Base-by-base conservation (phyloP, 2,113 vertebrate genomes). In the Xenus cinereus region DNA sequence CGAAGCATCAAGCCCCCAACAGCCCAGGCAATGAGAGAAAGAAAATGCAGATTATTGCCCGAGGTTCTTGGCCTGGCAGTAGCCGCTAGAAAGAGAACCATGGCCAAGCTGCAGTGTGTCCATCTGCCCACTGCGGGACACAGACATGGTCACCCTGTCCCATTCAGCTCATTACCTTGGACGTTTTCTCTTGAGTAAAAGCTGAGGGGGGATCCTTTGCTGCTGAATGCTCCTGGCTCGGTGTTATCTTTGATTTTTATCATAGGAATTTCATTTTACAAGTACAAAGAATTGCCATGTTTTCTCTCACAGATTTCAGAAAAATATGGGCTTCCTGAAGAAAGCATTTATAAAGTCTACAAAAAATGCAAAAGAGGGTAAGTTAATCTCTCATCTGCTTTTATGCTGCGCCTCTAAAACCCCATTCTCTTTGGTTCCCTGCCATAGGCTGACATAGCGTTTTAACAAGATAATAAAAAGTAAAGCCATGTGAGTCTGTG, bases 331-430 rank as follows among this genome's bases (percentile, higher is more conserved):
- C 95, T 99, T 95, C 99, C 98, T 50, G 98, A 98, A 96, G 99
- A 99, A 96, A 99, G 98, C 97, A 99, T 99, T 94, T 98, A 98
- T 95, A 99, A 99, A 98, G 99, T 99, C 97, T 99, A 99, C 98
- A 99, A 99, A 97, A 99, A 99, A 92, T 99, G 99, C 98, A 99
- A 99, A 97, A 98, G 99, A 97, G 99, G 99, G 99, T 99, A 97
- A 99, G 99, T 96, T 91, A 72, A 95, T 94, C 89, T 96, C 76
- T 54, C 73, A 62, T 91, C 90, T 81, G 51, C 75, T 67, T 87
- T 89, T 32, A 3, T 19, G 57, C 87, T 19, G 26, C 43, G 50
- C 64, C 67, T 60, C 84, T 78, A 66, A 41, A 75, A 5, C 41
- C 46, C 37, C 51, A 12, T 19, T 41, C 57, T 43, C 62, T 35